Conservation (phyloP, 2,113 vertebrate species). For the Bothrops jararaca region DNA sequence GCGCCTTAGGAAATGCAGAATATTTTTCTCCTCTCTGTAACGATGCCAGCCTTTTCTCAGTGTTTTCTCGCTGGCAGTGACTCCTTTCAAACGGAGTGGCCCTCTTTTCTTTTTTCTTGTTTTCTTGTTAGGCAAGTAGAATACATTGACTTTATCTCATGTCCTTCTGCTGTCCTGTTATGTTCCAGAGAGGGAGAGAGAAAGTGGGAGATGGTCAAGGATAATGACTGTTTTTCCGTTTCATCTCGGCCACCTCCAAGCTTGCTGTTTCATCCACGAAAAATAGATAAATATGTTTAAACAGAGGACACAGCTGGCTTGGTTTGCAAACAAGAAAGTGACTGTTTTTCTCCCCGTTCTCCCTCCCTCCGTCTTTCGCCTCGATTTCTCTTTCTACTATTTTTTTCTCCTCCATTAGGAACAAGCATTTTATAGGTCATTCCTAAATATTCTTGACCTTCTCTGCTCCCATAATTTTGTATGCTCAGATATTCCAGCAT, state of each 20-base stretch:
- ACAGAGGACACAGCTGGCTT: background rate
- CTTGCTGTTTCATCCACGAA: conserved; percentile 1
- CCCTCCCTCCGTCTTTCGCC: background rate
- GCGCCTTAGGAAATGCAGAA: background rate
- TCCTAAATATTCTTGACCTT: background rate
- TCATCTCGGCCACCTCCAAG: background rate
- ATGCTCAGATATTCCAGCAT: background rate
- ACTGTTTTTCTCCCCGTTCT: background rate
- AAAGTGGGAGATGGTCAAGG: background rate
- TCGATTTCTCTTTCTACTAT: background rate
- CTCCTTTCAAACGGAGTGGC: conserved; percentile 1
- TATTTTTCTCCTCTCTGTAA: conserved; percentile 4
- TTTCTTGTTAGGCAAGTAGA: background rate
- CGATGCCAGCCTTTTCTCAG: background rate
- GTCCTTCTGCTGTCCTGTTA: conserved; percentile 22
- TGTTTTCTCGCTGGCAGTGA: background rate
- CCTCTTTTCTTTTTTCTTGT: background rate
- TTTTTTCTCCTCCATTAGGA: background rate
- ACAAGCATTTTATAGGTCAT: background rate
- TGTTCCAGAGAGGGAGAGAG: background rate
- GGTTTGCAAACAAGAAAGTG: conserved; percentile 1
- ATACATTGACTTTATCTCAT: conserved; percentile 9
- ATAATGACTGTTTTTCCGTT: conserved; percentile 7
- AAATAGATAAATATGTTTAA: conserved; percentile 24
- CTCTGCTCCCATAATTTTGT: background rate